Evolutionary conservation across 2,888 invertebrate species (phyloP).

Genomic region (Protodeltote pygarga): DNA sequence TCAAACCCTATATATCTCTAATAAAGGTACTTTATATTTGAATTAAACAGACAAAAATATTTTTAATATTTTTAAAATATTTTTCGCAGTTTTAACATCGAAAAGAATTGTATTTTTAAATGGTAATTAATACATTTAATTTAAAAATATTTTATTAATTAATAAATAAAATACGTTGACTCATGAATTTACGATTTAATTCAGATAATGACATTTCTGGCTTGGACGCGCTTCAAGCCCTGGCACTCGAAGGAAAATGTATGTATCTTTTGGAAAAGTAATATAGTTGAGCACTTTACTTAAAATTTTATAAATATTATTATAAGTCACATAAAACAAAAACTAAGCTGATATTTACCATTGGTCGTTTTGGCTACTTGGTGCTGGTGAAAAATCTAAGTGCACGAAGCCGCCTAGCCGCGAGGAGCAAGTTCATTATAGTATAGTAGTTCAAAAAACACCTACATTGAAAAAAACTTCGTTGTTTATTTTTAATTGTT

Average conservation of each 20-base stretch:
- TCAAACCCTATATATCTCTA: too few species aligned
- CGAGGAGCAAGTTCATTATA: too few species aligned
- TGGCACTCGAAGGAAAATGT: constrained; percentile 70
- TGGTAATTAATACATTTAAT: constrained; percentile 49
- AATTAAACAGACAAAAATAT: too few species aligned
- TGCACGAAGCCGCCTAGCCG: too few species aligned
- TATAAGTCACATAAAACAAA: not conserved
- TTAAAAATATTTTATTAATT: not conserved
- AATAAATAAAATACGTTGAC: constrained; percentile 2
- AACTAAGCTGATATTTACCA: too few species aligned
- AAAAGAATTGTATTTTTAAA: constrained; percentile 57
- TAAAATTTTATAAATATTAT: too few species aligned
- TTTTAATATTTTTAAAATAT: not conserved
- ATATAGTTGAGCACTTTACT: not conserved
- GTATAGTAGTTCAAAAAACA: too few species aligned
- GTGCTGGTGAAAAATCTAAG: too few species aligned
- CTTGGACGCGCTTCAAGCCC: constrained; percentile 72
- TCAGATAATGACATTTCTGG: constrained; percentile 65
- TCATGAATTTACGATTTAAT: constrained; percentile 25
- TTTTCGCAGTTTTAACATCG: constrained; percentile 56
- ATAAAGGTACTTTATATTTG: too few species aligned
- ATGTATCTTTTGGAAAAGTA: constrained; percentile 10
- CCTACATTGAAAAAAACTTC: too few species aligned
- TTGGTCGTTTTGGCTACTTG: too few species aligned
- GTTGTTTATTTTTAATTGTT: too few species aligned